phyloP scores from a whole-genome alignment of 2,113 vertebrate genomes.

The Zosterops pallidus region DNA sequence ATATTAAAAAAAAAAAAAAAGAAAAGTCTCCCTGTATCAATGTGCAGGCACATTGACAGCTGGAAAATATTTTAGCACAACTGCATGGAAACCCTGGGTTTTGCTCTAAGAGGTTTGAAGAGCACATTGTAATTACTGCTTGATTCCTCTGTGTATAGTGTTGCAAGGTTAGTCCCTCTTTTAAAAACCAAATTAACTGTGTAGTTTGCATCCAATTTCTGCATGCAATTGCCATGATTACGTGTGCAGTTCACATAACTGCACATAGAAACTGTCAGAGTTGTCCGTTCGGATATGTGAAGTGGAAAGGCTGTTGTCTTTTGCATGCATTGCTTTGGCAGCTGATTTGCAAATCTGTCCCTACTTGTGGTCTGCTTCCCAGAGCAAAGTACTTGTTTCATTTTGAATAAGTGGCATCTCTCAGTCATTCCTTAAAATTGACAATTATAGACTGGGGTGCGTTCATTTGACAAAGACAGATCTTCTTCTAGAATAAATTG shows the following conservation, averaged over 20 bases:
- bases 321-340: neutral
- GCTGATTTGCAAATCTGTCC: constrained; percentile 2
- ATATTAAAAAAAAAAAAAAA: neutral
- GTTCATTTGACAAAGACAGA: neutral
- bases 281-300: neutral
- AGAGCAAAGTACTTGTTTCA: neutral
- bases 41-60: neutral
- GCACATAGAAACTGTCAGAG: neutral
- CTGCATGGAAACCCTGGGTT: neutral
- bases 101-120: constrained; percentile 17
- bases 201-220: constrained; percentile 13
- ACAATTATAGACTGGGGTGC: neutral
- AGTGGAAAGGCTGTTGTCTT: neutral
- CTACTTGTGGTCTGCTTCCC: neutral
- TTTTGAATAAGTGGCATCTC: neutral
- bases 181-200: constrained; percentile 26
- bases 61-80: constrained; percentile 31
- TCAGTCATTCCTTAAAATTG: neutral
- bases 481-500: neutral
- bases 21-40: neutral
- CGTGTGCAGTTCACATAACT: neutral
- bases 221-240: constrained; percentile 20
- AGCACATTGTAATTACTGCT: neutral
- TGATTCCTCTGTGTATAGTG: neutral
- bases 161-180: neutral